Conservation (phyloP, 2,888 invertebrate species). For the Platerodrilus igneus region DNA sequence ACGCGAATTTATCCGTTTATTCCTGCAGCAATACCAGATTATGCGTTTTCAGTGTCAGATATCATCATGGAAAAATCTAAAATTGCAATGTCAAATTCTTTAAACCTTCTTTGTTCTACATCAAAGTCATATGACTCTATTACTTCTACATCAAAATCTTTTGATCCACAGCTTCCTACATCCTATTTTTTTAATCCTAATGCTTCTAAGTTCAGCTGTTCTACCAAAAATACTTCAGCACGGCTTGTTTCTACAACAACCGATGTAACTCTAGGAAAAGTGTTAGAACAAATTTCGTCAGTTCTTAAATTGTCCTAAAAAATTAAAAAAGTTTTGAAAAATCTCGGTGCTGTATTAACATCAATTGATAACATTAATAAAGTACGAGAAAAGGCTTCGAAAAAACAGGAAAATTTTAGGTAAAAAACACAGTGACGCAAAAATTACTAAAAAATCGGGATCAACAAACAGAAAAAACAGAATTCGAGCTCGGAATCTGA, state of each 20-base stretch:
- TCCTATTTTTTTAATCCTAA: no score
- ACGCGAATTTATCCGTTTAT: conserved; percentile 28
- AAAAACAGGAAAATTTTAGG: conserved; percentile 14
- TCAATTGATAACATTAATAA: conserved; percentile 12
- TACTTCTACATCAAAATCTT: no score
- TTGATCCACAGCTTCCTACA: no score
- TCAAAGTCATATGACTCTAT: no score
- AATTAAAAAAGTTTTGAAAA: conserved; percentile 12
- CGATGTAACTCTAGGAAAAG: no score
- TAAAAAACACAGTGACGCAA: conserved; percentile 4
- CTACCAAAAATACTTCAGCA: no score
- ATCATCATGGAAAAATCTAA: neutral
- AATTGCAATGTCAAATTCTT: neutral
- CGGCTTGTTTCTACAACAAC: no score
- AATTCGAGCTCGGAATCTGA: conserved; percentile 17
- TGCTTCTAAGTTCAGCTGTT: no score
- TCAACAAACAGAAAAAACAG: conserved; percentile 9
- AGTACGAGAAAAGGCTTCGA: conserved; percentile 13
- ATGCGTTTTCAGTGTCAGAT: no score
- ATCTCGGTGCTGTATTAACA: conserved; percentile 13
- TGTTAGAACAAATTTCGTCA: no score
- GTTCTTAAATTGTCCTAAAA: no score
- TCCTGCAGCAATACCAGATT: conserved; percentile 28
- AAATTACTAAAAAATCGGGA: conserved; percentile 5
- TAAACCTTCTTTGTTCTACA: no score